Evolutionary conservation across 2,888 invertebrate species (phyloP).

Genomic region (Congeria kusceri): DNA sequence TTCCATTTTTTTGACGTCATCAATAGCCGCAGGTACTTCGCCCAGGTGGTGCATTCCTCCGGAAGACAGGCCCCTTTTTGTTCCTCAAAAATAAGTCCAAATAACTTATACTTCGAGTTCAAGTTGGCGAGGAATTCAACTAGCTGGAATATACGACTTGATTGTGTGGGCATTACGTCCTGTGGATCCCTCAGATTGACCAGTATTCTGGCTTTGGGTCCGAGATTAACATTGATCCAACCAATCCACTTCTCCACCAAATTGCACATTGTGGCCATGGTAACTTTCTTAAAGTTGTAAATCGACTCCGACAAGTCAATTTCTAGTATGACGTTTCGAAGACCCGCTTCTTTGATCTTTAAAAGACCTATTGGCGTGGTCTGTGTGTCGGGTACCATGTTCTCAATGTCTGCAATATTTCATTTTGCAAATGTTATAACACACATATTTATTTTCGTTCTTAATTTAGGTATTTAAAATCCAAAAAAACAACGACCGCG

Average conservation of each 20-base stretch:
- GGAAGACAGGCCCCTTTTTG: no score
- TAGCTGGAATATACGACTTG: no score
- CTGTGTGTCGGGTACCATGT: slow-evolving; percentile 21
- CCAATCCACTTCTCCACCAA: slow-evolving; percentile 22
- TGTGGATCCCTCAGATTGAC: slow-evolving; percentile 14
- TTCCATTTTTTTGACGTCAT: slow-evolving; percentile 41
- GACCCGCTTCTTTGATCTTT: slow-evolving; percentile 27
- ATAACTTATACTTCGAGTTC: slow-evolving; percentile 4
- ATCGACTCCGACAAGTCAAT: no score
- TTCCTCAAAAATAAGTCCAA: slow-evolving; percentile 5
- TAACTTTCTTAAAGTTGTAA: no score
- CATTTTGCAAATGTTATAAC: no score
- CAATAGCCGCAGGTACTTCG: slow-evolving; percentile 5
- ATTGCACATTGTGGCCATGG: neutral
- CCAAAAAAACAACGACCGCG: no score
- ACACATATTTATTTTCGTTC: no score
- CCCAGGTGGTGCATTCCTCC: no score
- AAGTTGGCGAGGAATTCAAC: slow-evolving; percentile 32
- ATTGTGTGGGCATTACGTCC: no score
- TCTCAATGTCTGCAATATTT: slow-evolving; percentile 6
- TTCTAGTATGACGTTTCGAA: neutral
- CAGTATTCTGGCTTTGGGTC: slow-evolving; percentile 24
- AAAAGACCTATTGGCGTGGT: slow-evolving; percentile 22
- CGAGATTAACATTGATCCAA: slow-evolving; percentile 26
- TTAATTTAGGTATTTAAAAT: no score